A percentile compares a stretch with the other conserved stretches of the same genome.
Conservation (phyloP, 2,888 invertebrate species). For the Cyrtodaria siliqua region DNA sequence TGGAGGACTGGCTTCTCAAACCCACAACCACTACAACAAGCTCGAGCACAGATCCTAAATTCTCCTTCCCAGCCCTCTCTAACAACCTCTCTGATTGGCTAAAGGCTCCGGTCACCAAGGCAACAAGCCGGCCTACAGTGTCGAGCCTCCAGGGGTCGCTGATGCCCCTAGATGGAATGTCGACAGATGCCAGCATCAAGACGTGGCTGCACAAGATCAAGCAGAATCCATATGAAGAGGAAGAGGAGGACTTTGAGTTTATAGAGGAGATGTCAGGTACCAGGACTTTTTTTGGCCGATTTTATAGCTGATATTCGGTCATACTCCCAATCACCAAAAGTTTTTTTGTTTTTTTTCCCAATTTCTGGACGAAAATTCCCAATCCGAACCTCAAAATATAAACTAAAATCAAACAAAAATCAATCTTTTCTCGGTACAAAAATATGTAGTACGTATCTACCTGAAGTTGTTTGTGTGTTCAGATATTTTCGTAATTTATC, state of each 20-base stretch:
- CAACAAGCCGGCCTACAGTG: constrained; percentile 8
- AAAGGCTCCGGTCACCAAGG: constrained; percentile 37
- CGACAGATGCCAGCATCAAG: constrained; percentile 76
- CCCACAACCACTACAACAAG: constrained; percentile 52
- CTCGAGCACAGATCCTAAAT: constrained; percentile 44
- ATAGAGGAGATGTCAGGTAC: constrained; percentile 69
- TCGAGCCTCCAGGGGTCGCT: background rate
- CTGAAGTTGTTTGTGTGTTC: no score
- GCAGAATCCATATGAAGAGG: constrained; percentile 78
- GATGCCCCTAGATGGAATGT: constrained; percentile 44
- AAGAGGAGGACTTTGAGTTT: constrained; percentile 82
- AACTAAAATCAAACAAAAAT: no score
- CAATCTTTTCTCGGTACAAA: no score
- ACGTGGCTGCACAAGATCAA: constrained; percentile 83
- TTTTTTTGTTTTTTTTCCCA: no score
- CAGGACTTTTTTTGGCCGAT: no score
- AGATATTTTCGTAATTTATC: no score
- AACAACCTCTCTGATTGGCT: constrained; percentile 66
- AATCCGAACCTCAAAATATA: no score
- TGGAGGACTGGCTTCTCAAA: constrained; percentile 79
- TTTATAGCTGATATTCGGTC: no score
- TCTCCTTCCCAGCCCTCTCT: constrained; percentile 62
- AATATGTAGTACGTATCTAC: no score
- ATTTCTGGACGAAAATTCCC: no score
- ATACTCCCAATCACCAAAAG: no score